Evolutionary conservation across 2,888 invertebrate species (phyloP).

Genomic region (Taenaris catops): DNA sequence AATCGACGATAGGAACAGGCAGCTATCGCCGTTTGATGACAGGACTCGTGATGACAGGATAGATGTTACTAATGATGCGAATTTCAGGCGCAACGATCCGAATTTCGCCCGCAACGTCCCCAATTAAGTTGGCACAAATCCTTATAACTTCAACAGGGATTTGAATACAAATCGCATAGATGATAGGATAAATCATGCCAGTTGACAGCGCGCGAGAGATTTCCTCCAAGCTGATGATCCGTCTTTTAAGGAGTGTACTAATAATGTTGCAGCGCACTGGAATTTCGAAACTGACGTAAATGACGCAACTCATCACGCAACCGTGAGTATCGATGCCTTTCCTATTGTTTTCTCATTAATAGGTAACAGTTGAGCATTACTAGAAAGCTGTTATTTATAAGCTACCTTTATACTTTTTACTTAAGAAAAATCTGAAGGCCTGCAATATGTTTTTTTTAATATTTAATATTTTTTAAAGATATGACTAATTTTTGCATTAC

Average conservation of each 20-base stretch:
- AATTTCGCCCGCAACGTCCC: slow-evolving; percentile 71
- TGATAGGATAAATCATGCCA: slow-evolving; percentile 61
- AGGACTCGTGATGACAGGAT: slow-evolving; percentile 61
- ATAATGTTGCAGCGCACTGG: slow-evolving; percentile 94
- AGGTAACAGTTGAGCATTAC: no score
- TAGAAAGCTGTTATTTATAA: no score
- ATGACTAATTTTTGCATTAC: no score
- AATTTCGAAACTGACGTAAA: slow-evolving; percentile 93
- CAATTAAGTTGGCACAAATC: slow-evolving; percentile 60
- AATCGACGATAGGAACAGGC: no score
- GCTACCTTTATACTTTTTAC: no score
- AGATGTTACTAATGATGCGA: slow-evolving; percentile 65
- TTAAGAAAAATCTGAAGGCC: no score
- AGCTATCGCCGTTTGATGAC: slow-evolving; percentile 46
- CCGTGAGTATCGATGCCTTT: slow-evolving; percentile 81
- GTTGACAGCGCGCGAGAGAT: slow-evolving; percentile 70
- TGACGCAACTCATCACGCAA: slow-evolving; percentile 89
- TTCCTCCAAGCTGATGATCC: slow-evolving; percentile 87
- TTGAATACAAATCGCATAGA: slow-evolving; percentile 54
- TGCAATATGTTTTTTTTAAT: no score
- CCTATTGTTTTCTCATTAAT: slow-evolving; percentile 20
- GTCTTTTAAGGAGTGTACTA: slow-evolving; percentile 89
- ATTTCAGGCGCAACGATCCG: slow-evolving; percentile 69
- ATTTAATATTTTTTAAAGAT: no score
- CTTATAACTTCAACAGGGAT: slow-evolving; percentile 61